Percentiles rank a stretch among this genome's conserved stretches.
phyloP scores from a whole-genome alignment of 2,888 invertebrate species.

The Rhagium mordax region DNA sequence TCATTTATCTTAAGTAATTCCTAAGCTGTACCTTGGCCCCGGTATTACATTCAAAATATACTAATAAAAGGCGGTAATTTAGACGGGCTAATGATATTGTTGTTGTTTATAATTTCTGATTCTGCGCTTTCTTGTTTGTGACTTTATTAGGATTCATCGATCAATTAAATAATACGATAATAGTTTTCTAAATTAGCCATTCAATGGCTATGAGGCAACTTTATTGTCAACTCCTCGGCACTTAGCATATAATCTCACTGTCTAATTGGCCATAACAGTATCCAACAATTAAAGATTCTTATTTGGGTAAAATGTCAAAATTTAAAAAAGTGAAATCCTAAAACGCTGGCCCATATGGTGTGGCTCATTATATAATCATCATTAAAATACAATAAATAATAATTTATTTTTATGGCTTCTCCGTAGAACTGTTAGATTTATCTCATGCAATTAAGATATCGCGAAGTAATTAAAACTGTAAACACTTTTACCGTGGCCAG shows the following conservation, averaged over 20 bases:
- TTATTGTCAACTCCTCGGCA: constrained; percentile 26
- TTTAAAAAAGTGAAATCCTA: constrained; percentile 26
- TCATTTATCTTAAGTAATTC: constrained; percentile 39
- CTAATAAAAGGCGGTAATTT: constrained; percentile 24
- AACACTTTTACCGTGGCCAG: constrained; percentile 14
- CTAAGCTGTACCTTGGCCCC: constrained; percentile 12
- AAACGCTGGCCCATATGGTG: constrained; percentile 20
- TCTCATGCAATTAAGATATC: constrained; percentile 30
- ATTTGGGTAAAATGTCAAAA: constrained; percentile 32
- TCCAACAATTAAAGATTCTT: constrained; percentile 15
- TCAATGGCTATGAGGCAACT: constrained; percentile 25
- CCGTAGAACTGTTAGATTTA: constrained; percentile 17
- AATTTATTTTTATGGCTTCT: constrained; percentile 17
- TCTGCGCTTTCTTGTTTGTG: constrained; percentile 24
- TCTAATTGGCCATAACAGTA: constrained; percentile 33
- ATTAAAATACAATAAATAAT: constrained; percentile 34
- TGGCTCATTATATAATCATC: constrained; percentile 22
- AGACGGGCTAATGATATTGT: constrained; percentile 32
- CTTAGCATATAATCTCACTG: constrained; percentile 39
- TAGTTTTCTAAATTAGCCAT: constrained; percentile 8
- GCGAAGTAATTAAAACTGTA: constrained; percentile 26
- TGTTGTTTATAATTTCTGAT: constrained; percentile 26
- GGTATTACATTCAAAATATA: constrained; percentile 21
- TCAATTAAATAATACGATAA: constrained; percentile 23
- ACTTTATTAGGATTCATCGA: constrained; percentile 26